Evolutionary conservation across 1,140 invertebrate species (phyloP), one percentile per base, ranked within the genome.

Genomic region (Eurytemora carolleeae): DNA sequence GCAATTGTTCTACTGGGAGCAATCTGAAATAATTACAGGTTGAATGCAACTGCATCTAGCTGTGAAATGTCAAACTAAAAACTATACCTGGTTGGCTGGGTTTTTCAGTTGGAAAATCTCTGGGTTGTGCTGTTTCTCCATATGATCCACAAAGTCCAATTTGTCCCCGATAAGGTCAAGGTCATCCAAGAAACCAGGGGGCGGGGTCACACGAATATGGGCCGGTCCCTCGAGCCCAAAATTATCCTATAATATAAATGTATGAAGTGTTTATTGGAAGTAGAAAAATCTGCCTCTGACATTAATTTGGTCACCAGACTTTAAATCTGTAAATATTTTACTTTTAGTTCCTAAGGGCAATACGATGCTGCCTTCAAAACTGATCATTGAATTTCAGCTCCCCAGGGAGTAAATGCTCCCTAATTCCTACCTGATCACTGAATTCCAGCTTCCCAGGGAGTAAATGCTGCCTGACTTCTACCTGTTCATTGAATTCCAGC

Each of bases 401-500:
- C 31, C 31, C 31, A 12, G 31, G n/a, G n/a, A n/a, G n/a, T 7
- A 7, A 44, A 7, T 12, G n/a, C 31, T n/a, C 31, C 7, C n/a
- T 44, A 7, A 12, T 44, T 44, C 31, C 31, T 12, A n/a, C 31
- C 7, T 7, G n/a, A 65, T 56, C 21, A 64, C 64, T n/a, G 61
- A 60, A 55, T 64, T 60, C 57, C 54, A 63, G 19, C 61, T 61
- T 64, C 65, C 53, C 12, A 58, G 22, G 19, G 1, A 24, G 24
- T 58, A 19, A 63, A 12, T 24, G 24, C 22, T 60, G 20, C 19
- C 19, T 22, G 20, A 16, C 18, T 23, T 60, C n/a, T 54, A 60
- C 60, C 54, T 62, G 60, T n/a, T 62, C 60, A 20, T 54, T 62
- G 31, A 62, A 62, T 25, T 62, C 60, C 60, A 62, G 25, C 25